Evolutionary conservation across 2,888 invertebrate species (phyloP).

Genomic region (Gasteruption jaculator): DNA sequence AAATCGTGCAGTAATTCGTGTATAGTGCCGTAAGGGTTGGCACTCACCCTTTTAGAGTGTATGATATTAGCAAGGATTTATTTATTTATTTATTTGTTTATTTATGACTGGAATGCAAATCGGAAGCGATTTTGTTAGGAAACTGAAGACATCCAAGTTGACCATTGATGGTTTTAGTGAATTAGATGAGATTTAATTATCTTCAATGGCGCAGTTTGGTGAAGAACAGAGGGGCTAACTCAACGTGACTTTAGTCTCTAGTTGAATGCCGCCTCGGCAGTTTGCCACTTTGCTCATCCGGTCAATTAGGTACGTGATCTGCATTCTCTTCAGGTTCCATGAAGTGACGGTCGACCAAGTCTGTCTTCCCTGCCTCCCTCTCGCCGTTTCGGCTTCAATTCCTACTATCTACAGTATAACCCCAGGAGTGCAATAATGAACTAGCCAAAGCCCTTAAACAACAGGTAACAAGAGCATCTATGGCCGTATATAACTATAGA

Average conservation of each 20-base stretch:
- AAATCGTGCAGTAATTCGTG: no score
- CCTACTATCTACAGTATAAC: slow-evolving; percentile 11
- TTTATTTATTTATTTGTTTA: no score
- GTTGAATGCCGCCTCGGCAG: slow-evolving; percentile 16
- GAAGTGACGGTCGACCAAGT: no score
- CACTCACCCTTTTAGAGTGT: no score
- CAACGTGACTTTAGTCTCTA: slow-evolving; percentile 13
- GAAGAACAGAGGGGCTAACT: slow-evolving; percentile 17
- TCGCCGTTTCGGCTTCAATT: slow-evolving; percentile 8
- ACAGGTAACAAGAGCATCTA: slow-evolving; percentile 29
- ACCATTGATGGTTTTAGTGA: no score
- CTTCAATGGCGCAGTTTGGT: slow-evolving; percentile 16
- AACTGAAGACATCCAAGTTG: no score
- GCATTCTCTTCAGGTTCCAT: slow-evolving; percentile 29
- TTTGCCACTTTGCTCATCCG: slow-evolving; percentile 25
- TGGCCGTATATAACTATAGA: no score
- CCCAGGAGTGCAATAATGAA: slow-evolving; percentile 40
- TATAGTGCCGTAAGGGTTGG: no score
- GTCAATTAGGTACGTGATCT: slow-evolving; percentile 40
- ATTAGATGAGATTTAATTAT: slow-evolving; percentile 31
- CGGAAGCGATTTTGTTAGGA: no score
- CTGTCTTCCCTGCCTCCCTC: no score
- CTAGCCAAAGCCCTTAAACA: slow-evolving; percentile 35
- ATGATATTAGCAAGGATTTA: no score
- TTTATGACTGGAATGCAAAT: no score